phyloP scores from a whole-genome alignment of 2,113 vertebrate species.

The Cranoglanis bouderius region DNA sequence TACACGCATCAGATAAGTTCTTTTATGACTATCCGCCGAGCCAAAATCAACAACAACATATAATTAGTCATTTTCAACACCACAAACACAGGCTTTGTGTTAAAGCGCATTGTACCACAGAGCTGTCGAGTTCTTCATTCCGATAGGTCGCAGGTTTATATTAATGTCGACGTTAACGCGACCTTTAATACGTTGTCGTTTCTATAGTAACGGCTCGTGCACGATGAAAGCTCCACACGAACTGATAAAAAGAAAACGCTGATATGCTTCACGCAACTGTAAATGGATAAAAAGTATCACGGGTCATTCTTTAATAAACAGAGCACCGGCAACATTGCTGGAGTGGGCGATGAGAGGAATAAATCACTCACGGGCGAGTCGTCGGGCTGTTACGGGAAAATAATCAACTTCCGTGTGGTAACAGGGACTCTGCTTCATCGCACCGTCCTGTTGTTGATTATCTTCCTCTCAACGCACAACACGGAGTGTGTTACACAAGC shows the following conservation, averaged over 20 bases:
- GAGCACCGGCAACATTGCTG: too few species aligned
- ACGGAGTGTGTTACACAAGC: background rate
- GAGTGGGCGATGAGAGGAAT: too few species aligned
- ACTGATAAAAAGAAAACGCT: background rate
- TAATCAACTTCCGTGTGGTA: too few species aligned
- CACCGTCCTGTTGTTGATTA: too few species aligned
- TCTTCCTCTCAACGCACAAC: background rate
- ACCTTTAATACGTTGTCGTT: background rate
- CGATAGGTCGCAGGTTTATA: background rate
- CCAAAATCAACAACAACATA: constrained; percentile 58
- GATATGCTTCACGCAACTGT: background rate
- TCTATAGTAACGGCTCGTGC: background rate
- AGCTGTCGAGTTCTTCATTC: background rate
- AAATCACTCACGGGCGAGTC: too few species aligned
- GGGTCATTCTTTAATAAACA: too few species aligned
- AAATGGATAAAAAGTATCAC: background rate
- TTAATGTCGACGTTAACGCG: background rate
- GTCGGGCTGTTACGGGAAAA: too few species aligned
- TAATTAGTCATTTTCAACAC: constrained; percentile 44
- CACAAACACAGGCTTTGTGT: background rate
- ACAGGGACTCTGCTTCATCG: background rate
- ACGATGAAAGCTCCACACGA: background rate
- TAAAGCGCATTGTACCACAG: background rate
- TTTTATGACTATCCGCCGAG: constrained; percentile 57
- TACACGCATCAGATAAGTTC: constrained; percentile 53